Percentiles rank a stretch among this genome's conserved stretches.
Conservation (phyloP, 2,113 vertebrate genomes). For the Sialia sialis region DNA sequence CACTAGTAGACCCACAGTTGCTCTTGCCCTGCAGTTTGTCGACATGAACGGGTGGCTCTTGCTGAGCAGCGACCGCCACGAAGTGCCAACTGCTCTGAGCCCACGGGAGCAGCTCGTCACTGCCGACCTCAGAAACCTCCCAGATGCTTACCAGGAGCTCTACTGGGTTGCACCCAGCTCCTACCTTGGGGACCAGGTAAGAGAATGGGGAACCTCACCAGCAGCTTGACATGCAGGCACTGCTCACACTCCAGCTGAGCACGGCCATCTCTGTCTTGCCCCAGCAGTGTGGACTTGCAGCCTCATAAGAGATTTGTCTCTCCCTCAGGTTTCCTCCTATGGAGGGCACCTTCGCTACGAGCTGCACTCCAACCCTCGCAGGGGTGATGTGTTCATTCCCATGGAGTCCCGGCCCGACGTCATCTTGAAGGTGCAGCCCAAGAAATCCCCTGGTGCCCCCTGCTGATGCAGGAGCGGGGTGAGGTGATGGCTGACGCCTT, state of each 20-base stretch:
- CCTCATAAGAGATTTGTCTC: rapidly evolving
- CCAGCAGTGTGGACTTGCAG: background rate
- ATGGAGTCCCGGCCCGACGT: slow-evolving; percentile 84
- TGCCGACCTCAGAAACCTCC: slow-evolving; percentile 80
- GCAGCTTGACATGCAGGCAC: rapidly evolving
- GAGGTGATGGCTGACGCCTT: background rate
- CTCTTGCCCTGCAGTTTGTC: slow-evolving; percentile 72
- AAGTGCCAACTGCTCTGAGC: slow-evolving; percentile 71
- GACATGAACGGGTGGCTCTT: slow-evolving; percentile 88
- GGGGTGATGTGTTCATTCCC: slow-evolving; percentile 86
- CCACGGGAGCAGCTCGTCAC: slow-evolving; percentile 72
- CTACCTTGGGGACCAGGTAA: slow-evolving; percentile 91
- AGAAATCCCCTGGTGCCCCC: background rate
- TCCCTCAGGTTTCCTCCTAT: slow-evolving; percentile 86
- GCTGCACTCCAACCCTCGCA: slow-evolving; percentile 83
- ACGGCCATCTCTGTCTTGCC: rapidly evolving
- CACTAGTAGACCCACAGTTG: background rate
- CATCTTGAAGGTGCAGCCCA: slow-evolving; percentile 82
- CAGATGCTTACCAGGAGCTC: slow-evolving; percentile 87
- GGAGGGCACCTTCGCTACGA: slow-evolving; percentile 86
- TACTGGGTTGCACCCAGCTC: slow-evolving; percentile 87
- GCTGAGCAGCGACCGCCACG: slow-evolving; percentile 83
- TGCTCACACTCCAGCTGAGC: rapidly evolving
- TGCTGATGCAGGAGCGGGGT: background rate
- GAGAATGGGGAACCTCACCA: background rate